phyloP scores from a whole-genome alignment of 2,797 vertebrate species.

The Phataginus tetradactyla region DNA sequence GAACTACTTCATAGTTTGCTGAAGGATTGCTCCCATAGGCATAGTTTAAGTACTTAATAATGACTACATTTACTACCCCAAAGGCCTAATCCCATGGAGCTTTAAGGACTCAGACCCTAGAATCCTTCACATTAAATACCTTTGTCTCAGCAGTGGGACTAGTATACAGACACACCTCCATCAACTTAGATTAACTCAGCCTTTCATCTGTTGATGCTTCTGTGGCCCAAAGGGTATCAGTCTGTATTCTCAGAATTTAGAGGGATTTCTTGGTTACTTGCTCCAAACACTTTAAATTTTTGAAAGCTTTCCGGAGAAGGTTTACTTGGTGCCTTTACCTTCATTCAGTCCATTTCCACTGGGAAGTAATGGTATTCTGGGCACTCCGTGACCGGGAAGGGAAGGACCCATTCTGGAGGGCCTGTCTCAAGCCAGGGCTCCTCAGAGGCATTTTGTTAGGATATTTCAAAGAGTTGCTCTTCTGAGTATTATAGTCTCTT shows the following conservation, averaged over 20 bases:
- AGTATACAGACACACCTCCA: not conserved
- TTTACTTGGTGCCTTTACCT: not conserved
- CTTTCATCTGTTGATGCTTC: not conserved
- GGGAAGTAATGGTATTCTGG: not conserved
- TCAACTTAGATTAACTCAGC: not conserved
- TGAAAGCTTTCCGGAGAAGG: not conserved
- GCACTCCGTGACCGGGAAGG: accelerated
- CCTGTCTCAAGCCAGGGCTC: not conserved
- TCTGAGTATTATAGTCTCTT: not conserved
- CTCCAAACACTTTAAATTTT: not conserved
- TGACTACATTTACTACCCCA: not conserved
- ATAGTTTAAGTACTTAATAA: not conserved
- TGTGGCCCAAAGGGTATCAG: not conserved
- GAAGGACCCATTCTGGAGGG: not conserved
- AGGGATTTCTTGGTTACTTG: not conserved
- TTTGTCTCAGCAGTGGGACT: not conserved
- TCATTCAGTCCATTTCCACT: not conserved
- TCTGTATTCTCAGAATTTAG: not conserved
- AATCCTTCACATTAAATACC: not conserved
- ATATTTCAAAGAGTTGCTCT: not conserved
- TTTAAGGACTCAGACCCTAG: constrained; percentile 20
- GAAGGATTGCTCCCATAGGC: not conserved
- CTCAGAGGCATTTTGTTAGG: not conserved
- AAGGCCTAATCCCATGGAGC: not conserved
- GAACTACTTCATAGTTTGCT: not conserved